phyloP scores from a whole-genome alignment of 2,797 vertebrate species.

The Sorex maritimensis region DNA sequence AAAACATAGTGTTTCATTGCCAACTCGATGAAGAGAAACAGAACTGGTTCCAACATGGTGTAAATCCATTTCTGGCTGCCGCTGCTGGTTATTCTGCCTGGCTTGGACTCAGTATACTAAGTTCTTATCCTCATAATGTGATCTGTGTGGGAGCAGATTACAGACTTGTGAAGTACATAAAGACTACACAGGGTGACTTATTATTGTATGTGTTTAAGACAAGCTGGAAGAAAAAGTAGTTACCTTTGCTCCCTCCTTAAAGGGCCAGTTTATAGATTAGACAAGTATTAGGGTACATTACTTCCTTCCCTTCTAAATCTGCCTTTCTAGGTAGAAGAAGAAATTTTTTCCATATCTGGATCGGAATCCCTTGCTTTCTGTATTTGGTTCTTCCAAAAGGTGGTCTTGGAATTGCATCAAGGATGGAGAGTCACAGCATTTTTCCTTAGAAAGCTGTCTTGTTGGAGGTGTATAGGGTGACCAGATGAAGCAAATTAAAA shows the following conservation, averaged over 20 bases:
- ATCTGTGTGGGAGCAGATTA: conserved; percentile 31
- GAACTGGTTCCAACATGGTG: background rate
- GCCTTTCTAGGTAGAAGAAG: conserved; percentile 17
- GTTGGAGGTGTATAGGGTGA: background rate
- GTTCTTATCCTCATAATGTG: conserved; percentile 27
- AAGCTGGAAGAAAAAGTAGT: background rate
- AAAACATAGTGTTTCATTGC: conserved; percentile 39
- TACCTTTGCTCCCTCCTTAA: background rate
- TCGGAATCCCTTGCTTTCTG: background rate
- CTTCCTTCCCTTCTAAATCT: conserved; percentile 1
- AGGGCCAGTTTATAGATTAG: background rate
- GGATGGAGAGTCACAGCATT: background rate
- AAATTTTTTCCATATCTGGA: background rate
- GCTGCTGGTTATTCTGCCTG: background rate
- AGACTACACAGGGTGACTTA: background rate
- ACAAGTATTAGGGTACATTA: background rate
- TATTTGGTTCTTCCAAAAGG: too few relatives aligned
- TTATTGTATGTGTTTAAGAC: conserved; percentile 21
- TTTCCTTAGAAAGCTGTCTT: background rate
- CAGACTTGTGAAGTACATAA: background rate
- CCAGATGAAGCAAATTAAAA: conserved; percentile 36
- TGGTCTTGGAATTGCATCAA: background rate
- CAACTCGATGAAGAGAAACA: conserved; percentile 11
- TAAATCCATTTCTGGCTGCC: background rate
- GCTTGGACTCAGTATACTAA: background rate